Evolutionary conservation across 2,888 invertebrate species (phyloP).

Genomic region (Anoplius nigerrimus): DNA sequence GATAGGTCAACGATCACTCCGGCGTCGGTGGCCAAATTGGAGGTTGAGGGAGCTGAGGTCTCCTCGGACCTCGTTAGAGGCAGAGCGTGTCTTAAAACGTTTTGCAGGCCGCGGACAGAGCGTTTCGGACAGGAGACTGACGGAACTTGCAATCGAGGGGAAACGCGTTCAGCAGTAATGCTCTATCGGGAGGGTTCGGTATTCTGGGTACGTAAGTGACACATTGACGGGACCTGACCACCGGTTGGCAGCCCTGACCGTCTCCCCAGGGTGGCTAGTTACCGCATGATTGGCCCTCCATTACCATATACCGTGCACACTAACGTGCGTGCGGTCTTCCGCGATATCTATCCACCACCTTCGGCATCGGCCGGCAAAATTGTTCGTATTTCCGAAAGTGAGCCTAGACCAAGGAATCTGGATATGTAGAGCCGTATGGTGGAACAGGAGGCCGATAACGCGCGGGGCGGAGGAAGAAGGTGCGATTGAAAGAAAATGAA

Average conservation of each 20-base stretch:
- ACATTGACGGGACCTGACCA: constrained; percentile 74
- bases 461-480: no score
- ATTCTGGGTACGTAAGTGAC: constrained; percentile 73
- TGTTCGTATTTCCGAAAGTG: no score
- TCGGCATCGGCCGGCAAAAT: constrained; percentile 16
- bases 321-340: constrained; percentile 55
- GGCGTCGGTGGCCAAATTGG: no score
- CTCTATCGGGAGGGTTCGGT: constrained; percentile 67
- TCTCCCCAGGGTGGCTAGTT: constrained; percentile 73
- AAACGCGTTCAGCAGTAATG: constrained; percentile 57
- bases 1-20: no score
- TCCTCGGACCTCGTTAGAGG: constrained; percentile 26
- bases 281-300: constrained; percentile 75
- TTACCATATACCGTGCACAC: constrained; percentile 71
- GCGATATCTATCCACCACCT: constrained; percentile 48
- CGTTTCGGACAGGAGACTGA: constrained; percentile 59
- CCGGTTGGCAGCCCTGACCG: constrained; percentile 72
- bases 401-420: no score
- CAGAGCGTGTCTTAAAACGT: constrained; percentile 42
- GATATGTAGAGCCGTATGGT: no score
- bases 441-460: no score
- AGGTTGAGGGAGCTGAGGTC: neutral
- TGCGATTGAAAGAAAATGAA: neutral
- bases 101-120: constrained; percentile 52
- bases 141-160: constrained; percentile 64